Evolutionary conservation across 2,888 invertebrate species (phyloP).

Genomic region (Aethes cnicana): DNA sequence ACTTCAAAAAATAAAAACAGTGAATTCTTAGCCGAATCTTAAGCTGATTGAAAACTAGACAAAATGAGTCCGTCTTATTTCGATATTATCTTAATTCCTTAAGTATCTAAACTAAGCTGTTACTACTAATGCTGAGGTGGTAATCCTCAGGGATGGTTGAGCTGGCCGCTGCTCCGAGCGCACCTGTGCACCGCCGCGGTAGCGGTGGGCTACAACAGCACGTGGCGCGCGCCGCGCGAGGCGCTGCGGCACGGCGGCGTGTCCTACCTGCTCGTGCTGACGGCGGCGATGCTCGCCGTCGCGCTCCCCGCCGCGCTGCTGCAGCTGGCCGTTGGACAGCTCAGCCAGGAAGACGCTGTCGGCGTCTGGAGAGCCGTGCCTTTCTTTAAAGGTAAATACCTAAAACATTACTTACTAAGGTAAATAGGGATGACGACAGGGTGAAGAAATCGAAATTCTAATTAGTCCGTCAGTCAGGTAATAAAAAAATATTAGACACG

Average conservation of each 20-base stretch:
- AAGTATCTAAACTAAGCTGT: no score
- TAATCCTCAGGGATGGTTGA: slow-evolving; percentile 47
- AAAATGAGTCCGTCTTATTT: no score
- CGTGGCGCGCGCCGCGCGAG: slow-evolving; percentile 83
- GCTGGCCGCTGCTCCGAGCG: slow-evolving; percentile 53
- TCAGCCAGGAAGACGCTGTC: slow-evolving; percentile 85
- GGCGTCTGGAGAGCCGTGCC: slow-evolving; percentile 86
- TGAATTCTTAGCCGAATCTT: no score
- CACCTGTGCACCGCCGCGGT: slow-evolving; percentile 79
- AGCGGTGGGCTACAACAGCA: slow-evolving; percentile 80
- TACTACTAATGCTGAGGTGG: no score
- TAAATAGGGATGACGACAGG: no score
- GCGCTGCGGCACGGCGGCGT: slow-evolving; percentile 73
- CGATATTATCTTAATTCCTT: no score
- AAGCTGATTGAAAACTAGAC: no score
- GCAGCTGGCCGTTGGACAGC: slow-evolving; percentile 84
- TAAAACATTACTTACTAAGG: background rate
- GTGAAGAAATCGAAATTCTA: no score
- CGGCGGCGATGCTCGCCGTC: slow-evolving; percentile 69
- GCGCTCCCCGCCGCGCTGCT: slow-evolving; percentile 83
- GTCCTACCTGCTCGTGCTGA: slow-evolving; percentile 77
- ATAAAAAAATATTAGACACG: no score
- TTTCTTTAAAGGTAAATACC: slow-evolving; percentile 82
- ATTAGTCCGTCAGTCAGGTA: no score
- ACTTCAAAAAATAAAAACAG: no score